phyloP scores from a whole-genome alignment of 2,113 vertebrate genomes.

The Phalacrocorax aristotelis region DNA sequence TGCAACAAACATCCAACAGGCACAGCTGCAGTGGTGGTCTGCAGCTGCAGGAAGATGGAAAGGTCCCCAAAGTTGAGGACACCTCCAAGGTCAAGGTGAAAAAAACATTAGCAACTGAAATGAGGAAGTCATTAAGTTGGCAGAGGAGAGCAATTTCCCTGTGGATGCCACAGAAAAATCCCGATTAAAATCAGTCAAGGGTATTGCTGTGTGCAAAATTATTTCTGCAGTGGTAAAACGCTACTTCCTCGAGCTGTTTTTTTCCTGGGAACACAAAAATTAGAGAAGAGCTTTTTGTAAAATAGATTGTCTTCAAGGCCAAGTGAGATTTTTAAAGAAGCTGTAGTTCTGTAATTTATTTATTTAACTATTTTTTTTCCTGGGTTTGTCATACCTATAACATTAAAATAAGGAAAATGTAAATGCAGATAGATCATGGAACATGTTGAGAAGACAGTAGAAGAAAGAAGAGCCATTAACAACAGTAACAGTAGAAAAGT shows the following conservation, averaged over 20 bases:
- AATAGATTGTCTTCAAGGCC: not conserved
- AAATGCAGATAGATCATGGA: not conserved
- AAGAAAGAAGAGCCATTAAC: not conserved
- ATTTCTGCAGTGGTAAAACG: not conserved
- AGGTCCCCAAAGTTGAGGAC: not conserved
- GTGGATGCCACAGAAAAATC: not conserved
- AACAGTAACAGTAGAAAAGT: rapidly evolving
- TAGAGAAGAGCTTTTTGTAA: not conserved
- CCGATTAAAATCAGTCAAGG: conserved; percentile 17
- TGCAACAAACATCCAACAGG: not conserved
- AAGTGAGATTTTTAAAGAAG: not conserved
- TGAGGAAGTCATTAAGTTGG: not conserved
- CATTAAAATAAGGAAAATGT: not conserved
- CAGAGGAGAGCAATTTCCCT: not conserved
- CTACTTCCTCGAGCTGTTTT: not conserved
- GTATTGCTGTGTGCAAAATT: conserved; percentile 22
- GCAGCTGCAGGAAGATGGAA: not conserved
- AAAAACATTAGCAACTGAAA: not conserved
- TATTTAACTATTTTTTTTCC: not conserved
- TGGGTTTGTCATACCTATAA: not conserved
- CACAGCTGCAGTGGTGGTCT: not conserved
- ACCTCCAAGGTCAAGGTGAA: not conserved
- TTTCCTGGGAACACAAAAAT: not conserved
- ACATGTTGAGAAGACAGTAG: not conserved
- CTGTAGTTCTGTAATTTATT: not conserved